These are phyloP conservation scores for Blera fallax DNA, from an alignment of 2,888 invertebrate genomes.

Conservation along the genomic window DNA sequence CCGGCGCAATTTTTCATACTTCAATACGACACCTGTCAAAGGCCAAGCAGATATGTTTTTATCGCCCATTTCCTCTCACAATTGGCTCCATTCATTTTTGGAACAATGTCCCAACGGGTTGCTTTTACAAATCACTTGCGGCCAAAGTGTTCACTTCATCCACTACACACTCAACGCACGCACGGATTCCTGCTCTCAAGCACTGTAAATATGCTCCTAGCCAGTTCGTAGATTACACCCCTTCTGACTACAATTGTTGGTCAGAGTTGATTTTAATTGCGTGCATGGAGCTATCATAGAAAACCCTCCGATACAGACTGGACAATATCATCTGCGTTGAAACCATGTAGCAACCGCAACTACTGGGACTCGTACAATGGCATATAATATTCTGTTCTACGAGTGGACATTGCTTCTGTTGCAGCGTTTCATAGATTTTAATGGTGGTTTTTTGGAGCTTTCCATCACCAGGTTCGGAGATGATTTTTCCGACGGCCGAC, in stretches of 20 bases:
- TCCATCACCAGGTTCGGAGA: conserved; percentile 19
- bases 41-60: neutral
- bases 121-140: neutral
- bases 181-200: neutral
- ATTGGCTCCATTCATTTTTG: conserved; percentile 8
- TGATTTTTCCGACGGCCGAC: conserved; percentile 26
- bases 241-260: neutral
- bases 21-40: neutral
- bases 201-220: neutral
- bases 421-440: conserved; percentile 9
- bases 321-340: conserved; percentile 19
- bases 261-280: conserved; percentile 30
- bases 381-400: neutral
- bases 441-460: conserved; percentile 21
- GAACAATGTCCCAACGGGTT: neutral
- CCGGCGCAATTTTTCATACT: neutral
- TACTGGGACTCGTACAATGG: conserved; percentile 3
- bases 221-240: neutral
- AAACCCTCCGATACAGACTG: neutral
- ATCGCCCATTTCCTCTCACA: neutral
- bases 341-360: conserved; percentile 26
- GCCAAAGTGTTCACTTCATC: neutral
- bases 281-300: neutral
- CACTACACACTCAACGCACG: neutral
- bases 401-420: neutral